phyloP scores from a whole-genome alignment of 2,113 vertebrate species.

The Cercocebus atys region DNA sequence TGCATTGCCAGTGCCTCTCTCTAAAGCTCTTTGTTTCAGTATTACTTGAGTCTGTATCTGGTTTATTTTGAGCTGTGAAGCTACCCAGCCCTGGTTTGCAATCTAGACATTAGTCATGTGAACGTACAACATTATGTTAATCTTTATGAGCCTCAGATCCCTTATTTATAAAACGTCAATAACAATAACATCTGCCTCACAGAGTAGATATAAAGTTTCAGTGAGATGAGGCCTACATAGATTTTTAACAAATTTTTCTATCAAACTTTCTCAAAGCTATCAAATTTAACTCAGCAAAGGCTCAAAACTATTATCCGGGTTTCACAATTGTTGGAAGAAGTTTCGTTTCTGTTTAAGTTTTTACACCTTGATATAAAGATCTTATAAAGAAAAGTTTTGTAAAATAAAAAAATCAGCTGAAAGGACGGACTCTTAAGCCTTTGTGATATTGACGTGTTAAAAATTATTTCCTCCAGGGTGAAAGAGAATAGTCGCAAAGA shows the following conservation, averaged over 20 bases:
- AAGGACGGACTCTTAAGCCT: background rate
- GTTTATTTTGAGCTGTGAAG: background rate
- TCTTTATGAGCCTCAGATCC: background rate
- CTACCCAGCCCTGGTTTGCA: background rate
- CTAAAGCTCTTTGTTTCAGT: background rate
- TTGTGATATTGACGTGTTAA: background rate
- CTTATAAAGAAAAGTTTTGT: background rate
- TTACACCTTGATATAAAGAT: background rate
- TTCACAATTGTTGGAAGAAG: background rate
- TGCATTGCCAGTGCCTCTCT: background rate
- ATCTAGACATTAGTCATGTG: background rate
- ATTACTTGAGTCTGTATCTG: background rate
- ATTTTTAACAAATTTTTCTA: background rate
- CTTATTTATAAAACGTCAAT: background rate
- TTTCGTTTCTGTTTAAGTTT: background rate
- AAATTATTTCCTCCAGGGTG: background rate
- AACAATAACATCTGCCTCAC: background rate
- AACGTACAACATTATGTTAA: background rate
- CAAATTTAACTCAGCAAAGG: background rate
- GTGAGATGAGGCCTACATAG: background rate
- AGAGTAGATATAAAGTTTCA: background rate
- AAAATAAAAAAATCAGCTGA: background rate
- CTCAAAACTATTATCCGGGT: background rate
- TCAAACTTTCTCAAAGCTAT: background rate
- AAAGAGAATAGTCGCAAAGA: background rate